Base-by-base conservation (phyloP, 2,888 invertebrate species). In the Odontocolon sp. region DNA sequence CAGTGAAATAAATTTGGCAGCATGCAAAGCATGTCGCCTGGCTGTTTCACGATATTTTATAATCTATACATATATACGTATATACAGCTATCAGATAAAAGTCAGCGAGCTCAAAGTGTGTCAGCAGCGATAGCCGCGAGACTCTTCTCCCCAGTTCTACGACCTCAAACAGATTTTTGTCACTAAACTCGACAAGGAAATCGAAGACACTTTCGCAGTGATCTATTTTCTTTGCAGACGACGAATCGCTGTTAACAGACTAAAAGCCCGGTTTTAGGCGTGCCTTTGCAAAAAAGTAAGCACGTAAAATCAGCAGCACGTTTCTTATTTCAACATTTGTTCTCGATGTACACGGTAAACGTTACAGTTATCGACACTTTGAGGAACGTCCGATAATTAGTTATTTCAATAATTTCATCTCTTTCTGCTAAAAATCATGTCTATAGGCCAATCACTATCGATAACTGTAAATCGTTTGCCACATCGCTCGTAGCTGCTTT, bases 31-130 rank as follows among this genome's bases (percentile, higher is more conserved):
- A 36, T 14, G 36, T 47, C 33, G 6, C 36, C 47, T 16, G 54
- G 67, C 57, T 63, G 52, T 23, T 69, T 61, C 76, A 61, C 71
- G 50, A 38, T 47, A 42, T 52, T 74, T 47, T 45, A 45, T 59
- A 56, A 69, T 64, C 75, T 69, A 57, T 75, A 75, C 64, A 75
- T 57, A 64, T 64, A 68, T 63, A 68, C 59, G 59, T 77, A 77
- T 77, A 68, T 72, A 73, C 77, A 77, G 50, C 68, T 72, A 72
- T 68, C 50, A 18, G 33, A 77, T 50, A 63, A 68, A 63, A 50
- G 45, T 76, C 71, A 50, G 45, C 40, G 57, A 75, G 63, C 74
- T 54, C 26, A n/a, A 40, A 40, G 64, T 52, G 38, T 50, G 68
- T 56, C 56, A 56, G 38, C 31, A 26, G 31, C 40, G 47, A 59